Evolutionary conservation across 1,140 invertebrate species (phyloP), one percentile per base, ranked within the genome.

Genomic region (Camponotus floridanus): DNA sequence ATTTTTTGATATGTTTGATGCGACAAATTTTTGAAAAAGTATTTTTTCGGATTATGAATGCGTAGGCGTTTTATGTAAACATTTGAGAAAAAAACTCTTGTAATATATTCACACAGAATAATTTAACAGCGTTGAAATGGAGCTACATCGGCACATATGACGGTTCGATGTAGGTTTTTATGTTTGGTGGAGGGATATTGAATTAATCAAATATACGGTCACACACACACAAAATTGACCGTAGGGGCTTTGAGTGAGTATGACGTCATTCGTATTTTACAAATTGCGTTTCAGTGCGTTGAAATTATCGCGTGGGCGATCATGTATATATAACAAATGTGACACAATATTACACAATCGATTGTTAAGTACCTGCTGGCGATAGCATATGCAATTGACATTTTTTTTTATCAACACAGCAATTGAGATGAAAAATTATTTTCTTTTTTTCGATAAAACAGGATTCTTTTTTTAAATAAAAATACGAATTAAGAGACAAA

Each of bases 261-360:
- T 39, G 21, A 45, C 26, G 51, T 11, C n/a, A 36, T 73, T 83
- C 62, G 55, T 13, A 8, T 9, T 51, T 26, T 61, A 13, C 36
- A 73, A 83, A 83, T 83, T 83, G 15, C 26, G 21, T 73, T 48
- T 42, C 31, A 55, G 11, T 31, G 39, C 31, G 48, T 48, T 51
- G 26, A 68, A 80, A 70, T 21, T 42, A 31, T 73, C 33, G 48
- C 48, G 67, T 73, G 39, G 39, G 31, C 68, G 68, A 83, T 36
- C n/a, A 39, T 18, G 13, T 15, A 51, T 18, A 21, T 39, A 15
- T 42, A 59, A 36, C 33, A 31, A 74, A 57, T n/a, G 33, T 74
- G 55, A 13, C 79, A 83, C 31, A 48, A 83, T 74, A 48, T 83
- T 61, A 48, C 39, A 83, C 68, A 74, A 83, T 73, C 78, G 64